phyloP scores from a whole-genome alignment of 2,888 invertebrate genomes.

The Dicyrtomina minuta region DNA sequence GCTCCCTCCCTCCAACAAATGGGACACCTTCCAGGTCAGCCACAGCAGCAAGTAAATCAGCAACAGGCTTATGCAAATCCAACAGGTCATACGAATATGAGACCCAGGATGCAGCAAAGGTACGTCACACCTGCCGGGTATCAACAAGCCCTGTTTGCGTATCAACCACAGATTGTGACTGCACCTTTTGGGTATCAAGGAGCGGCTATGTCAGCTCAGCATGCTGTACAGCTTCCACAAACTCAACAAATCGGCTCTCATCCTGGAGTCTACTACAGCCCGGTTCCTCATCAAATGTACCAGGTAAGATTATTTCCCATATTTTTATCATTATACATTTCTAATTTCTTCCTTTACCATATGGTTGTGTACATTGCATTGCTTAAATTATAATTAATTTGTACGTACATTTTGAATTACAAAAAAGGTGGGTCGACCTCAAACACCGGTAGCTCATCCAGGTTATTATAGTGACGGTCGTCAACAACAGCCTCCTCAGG shows the following conservation, averaged over 20 bases:
- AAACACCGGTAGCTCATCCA: neutral
- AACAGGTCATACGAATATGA: neutral
- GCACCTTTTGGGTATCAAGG: neutral
- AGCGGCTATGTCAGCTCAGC: too few relatives aligned
- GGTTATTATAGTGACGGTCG: neutral
- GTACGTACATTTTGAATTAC: too few relatives aligned
- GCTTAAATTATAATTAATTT: too few relatives aligned
- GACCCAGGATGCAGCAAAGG: neutral
- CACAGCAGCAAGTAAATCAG: conserved; percentile 3
- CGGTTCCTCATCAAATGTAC: too few relatives aligned
- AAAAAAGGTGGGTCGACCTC: neutral
- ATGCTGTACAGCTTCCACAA: conserved; percentile 4
- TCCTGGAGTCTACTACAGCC: too few relatives aligned
- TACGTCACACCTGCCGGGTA: neutral
- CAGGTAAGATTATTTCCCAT: too few relatives aligned
- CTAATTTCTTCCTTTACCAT: too few relatives aligned
- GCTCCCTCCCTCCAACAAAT: neutral
- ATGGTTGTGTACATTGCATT: too few relatives aligned
- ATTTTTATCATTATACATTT: too few relatives aligned
- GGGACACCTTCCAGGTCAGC: neutral
- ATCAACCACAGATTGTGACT: neutral
- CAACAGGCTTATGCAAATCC: conserved; percentile 3
- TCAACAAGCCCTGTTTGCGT: neutral
- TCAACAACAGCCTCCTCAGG: neutral
- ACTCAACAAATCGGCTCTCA: neutral